Evolutionary conservation across 1,140 invertebrate species (phyloP), one percentile per base, ranked within the genome.

Genomic region (Drosophila bocki): DNA sequence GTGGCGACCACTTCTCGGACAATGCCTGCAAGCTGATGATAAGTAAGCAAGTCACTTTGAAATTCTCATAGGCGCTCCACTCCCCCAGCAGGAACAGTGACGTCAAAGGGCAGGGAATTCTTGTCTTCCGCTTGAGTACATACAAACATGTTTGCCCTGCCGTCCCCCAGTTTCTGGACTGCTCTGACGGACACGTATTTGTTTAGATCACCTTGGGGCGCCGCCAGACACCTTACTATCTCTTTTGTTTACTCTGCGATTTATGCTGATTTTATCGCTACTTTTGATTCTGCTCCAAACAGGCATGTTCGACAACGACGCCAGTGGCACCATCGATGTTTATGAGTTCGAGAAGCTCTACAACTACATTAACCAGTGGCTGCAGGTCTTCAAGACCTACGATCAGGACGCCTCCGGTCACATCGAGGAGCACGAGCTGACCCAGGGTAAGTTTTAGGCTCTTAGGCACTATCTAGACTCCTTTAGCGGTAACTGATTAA

Each of bases 11-110:
- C 68, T 98, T 98, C 91, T 97, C 97, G 45, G 95, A 97, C 65
- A 96, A 95, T 74, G 96, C 97, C 37, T 98, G 97, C 92, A 95
- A 95, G 74, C 93, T 98, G n/a, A 98, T 98, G 97, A 97, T 98
- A 85, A 96, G 97, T 97, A 94, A 93, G 93, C 12, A 15, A 11
- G 9, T 19, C 19, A n/a, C 0, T 3, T 11, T 8, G 11, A 33
- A 26, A 22, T 62, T 45, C 32, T 29, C 13, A 29, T 93, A 85
- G 8, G 3, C 11, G 15, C 47, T 8, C 42, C 11, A 8, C 47
- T 8, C 42, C 17, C 65, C 32, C 57, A 42, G 3, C 39, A 22
- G 44, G 15, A 8, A 9, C 29, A 32, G 37, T 72, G 54, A 54
- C 60, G 51, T 57, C 37, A 50, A 29, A 13, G 39, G 29, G 32